Base-by-base conservation (phyloP, 2,797 vertebrate genomes). In the Babyrousa celebensis region DNA sequence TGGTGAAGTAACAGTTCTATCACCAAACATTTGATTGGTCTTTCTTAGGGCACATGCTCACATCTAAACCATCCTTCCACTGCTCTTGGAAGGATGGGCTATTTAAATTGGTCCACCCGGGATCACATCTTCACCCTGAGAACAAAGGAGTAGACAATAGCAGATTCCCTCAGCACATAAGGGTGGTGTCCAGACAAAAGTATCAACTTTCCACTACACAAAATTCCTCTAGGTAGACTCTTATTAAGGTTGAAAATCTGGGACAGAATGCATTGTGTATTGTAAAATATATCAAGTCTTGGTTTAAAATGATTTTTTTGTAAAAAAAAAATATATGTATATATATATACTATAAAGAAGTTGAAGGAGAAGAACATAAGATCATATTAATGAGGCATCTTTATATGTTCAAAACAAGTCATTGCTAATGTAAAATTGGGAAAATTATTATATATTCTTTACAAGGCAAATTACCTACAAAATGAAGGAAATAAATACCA, bases 401-500 rank as follows among this genome's bases (percentile, higher is more conserved):
- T 48, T 48, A 48, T 48, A 48, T 93, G 60, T 78, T 90, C 78
- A 78, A 93, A 79, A 72, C 25, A 65, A 85, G 56, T 95, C 58
- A 89, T 83, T 86, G 95, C 9, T 83, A 84, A 12, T 56, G 3
- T 78, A 79, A 91, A 93, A 70, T 20, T 79, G 5, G 58, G 21
- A n/a, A 94, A 96, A 58, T 1, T n/a, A 5, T 79, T 96, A 56
- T 74, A 16, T 48, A 85, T 65, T 83, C 71, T 71, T 96, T 90
- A 92, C 77, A 97, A 90, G 96, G 74, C 2, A 94, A 95, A 43
- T 91, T 93, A 25, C 56, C 68, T 92, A 54, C 79, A 93, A 94
- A 97, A 95, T 62, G n/a, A 97, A 94, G 40, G 52, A 83, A 95
- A 71, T 48, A 89, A 90, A 95, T 72, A 65, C 86, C 65, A 72